Evolutionary conservation across 2,113 vertebrate species (phyloP), one percentile per base, ranked within the genome.

Genomic region (Pimephales promelas): DNA sequence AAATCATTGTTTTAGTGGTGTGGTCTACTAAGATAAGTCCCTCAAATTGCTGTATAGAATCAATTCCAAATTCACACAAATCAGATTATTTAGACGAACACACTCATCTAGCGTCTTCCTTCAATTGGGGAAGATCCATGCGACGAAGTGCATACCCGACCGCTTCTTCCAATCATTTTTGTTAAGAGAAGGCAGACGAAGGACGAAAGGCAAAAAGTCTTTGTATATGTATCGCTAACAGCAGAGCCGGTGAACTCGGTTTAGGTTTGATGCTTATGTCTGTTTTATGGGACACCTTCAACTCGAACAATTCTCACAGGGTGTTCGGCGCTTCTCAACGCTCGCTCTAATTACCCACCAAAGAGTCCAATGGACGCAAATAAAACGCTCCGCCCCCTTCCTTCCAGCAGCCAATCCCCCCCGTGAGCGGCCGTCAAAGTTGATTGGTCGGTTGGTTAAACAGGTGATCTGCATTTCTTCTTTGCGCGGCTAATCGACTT

Each of bases 341-440:
- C 73, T 36, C 36, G 20, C 74, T 3, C 52, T 77, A 77, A 77
- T 59, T 77, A 40, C 52, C 20, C 0, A 57, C 74, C 9, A 54
- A 54, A n/a, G n/a, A n/a, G n/a, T 49, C 26, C 47, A 22, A 57
- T 10, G 52, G 74, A 76, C 49, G 31, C 52, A n/a, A n/a, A n/a
- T n/a, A n/a, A n/a, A n/a, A n/a, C n/a, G n/a, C 56, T 61, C 76
- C 76, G 26, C 76, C 76, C 76, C 20, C 75, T 59, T 57, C 56
- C 36, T 5, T n/a, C 54, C 11, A 9, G 22, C 75, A 43, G 54
- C 75, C 75, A 78, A 78, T 83, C 76, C 81, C 76, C 81, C 24
- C 80, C 31, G 71, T 96, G 95, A 94, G 94, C 92, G 94, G 91
- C 94, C 96, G 95, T 97, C 95, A 96, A 95, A 93, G 26, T 7